Percentiles rank a stretch among this genome's conserved stretches.
These are phyloP conservation scores for Acipenser transmontanus DNA, from an alignment of 2,797 vertebrate species.

Conservation along the genomic window DNA sequence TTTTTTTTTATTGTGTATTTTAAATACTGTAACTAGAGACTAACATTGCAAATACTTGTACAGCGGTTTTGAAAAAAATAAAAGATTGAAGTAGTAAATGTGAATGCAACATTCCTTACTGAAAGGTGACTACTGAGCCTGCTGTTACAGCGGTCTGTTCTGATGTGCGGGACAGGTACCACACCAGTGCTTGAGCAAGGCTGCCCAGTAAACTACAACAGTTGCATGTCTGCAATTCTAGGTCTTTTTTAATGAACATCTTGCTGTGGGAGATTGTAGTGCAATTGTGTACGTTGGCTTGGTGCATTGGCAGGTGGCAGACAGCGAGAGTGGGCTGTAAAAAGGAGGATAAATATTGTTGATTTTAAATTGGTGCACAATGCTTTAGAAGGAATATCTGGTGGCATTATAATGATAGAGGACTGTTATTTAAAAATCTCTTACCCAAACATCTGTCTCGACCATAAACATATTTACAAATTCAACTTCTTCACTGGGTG, in stretches of 20 bases:
- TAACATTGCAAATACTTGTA: slow-evolving; percentile 44
- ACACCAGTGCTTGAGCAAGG: no score
- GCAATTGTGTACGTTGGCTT: not conserved
- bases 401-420: no score
- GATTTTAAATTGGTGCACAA: no score
- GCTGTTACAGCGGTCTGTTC: not conserved
- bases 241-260: not conserved
- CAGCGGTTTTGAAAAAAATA: slow-evolving; percentile 31
- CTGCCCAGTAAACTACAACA: no score
- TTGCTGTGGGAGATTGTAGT: not conserved
- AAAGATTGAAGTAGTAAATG: slow-evolving; percentile 34
- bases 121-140: slow-evolving; percentile 44
- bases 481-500: no score
- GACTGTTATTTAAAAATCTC: no score
- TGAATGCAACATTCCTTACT: slow-evolving; percentile 49
- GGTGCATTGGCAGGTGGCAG: not conserved
- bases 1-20: slow-evolving; percentile 47
- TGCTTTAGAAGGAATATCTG: no score
- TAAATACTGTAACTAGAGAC: slow-evolving; percentile 57
- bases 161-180: no score
- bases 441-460: no score
- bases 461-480: no score
- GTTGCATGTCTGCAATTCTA: not conserved
- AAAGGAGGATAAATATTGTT: no score
- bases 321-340: not conserved